These are phyloP conservation scores for Pogonognathellus flavescens DNA, from an alignment of 1,140 invertebrate species.

Conservation along the genomic window DNA sequence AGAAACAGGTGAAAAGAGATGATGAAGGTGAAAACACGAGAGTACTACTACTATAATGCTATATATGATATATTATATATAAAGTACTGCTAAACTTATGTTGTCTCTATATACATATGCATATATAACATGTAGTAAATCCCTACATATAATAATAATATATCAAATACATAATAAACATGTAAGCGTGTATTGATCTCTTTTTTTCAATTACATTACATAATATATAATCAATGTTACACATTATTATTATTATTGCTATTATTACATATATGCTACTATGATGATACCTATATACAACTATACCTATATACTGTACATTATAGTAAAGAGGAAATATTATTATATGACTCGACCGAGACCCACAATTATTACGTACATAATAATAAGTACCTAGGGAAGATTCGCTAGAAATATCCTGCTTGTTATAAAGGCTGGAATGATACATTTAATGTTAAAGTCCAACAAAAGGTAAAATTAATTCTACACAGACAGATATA, in stretches of 20 bases:
- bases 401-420: no score
- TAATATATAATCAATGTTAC: conserved; percentile 12
- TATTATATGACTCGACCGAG: no score
- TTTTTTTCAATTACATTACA: conserved; percentile 45
- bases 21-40: not conserved
- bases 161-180: not conserved
- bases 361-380: no score
- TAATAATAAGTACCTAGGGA: not conserved
- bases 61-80: no score
- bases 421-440: no score
- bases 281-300: not conserved
- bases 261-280: not conserved
- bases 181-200: conserved; percentile 47
- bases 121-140: not conserved
- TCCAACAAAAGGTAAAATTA: no score
- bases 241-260: not conserved
- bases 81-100: no score
- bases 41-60: not conserved
- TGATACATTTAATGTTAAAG: no score
- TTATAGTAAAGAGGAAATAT: not conserved
- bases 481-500: no score
- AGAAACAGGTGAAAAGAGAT: no score
- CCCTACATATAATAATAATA: not conserved
- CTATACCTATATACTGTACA: not conserved
- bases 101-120: no score